phyloP scores from a whole-genome alignment of 2,113 vertebrate species.

The Notechis scutatus region DNA sequence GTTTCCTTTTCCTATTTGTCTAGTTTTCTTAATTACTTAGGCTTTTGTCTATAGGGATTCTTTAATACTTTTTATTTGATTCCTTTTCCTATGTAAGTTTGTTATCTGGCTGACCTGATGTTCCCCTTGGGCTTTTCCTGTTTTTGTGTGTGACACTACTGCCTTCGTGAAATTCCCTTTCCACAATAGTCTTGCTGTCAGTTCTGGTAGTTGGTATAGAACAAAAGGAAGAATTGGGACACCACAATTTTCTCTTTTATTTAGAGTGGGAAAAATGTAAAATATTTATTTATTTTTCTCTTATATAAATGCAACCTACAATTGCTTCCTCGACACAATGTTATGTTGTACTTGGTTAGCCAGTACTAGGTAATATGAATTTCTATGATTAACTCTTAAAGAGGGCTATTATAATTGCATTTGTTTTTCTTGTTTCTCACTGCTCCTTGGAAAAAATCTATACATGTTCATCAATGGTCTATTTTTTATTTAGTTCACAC shows the following conservation, averaged over 20 bases:
- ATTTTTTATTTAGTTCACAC: slow-evolving; percentile 35
- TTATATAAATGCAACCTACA: slow-evolving; percentile 48
- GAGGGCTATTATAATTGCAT: slow-evolving; percentile 54
- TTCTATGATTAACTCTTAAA: slow-evolving; percentile 62
- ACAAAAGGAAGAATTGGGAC: slow-evolving; percentile 71
- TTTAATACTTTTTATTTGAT: too few relatives aligned
- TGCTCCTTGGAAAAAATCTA: slow-evolving; percentile 33
- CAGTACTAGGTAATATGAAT: slow-evolving; percentile 46
- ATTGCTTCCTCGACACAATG: slow-evolving; percentile 55
- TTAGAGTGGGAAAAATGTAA: slow-evolving; percentile 3
- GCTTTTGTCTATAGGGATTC: too few relatives aligned
- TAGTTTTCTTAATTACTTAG: too few relatives aligned
- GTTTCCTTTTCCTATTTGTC: too few relatives aligned
- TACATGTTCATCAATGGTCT: slow-evolving; percentile 46
- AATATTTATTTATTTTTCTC: slow-evolving; percentile 53
- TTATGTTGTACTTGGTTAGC: slow-evolving; percentile 38
- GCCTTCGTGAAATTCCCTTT: too few relatives aligned
- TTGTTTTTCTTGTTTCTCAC: slow-evolving; percentile 61
- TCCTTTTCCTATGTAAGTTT: too few relatives aligned
- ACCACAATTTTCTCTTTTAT: slow-evolving; percentile 71
- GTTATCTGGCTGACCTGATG: too few relatives aligned
- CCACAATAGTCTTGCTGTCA: slow-evolving; percentile 55
- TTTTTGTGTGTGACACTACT: too few relatives aligned
- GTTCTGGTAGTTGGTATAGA: slow-evolving; percentile 58
- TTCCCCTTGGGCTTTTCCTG: too few relatives aligned